Evolutionary conservation across 1,140 invertebrate species (phyloP), one percentile per base, ranked within the genome.

Genomic region (Philaenus spumarius): DNA sequence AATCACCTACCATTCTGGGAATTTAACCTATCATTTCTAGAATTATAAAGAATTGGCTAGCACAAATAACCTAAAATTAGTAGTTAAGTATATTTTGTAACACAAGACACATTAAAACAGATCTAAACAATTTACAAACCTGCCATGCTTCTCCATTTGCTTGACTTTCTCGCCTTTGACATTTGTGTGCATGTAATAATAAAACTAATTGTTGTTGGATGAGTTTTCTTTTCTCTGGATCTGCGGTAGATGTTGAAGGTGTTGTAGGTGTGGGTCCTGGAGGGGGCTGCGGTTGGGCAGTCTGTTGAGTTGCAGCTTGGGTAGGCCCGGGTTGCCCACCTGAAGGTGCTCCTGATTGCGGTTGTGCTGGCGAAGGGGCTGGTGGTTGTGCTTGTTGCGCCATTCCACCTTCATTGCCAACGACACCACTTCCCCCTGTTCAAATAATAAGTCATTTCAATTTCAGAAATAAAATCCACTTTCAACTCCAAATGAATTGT

Each of bases 141-240:
- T 42, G 40, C 40, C 40, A n/a, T 17, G 80, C 77, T 68, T 89
- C 86, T 20, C 86, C 86, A 66, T 90, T 91, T 5, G 83, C 78
- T 72, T 86, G 83, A 63, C 77, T 85, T 74, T 98, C 95, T 37
- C 95, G 76, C 43, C 92, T 80, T 74, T 98, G 95, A 77, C 97
- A 99, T 71, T 98, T 98, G 75, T 99, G 96, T 24, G 97, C 97
- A 75, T 99, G 97, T 17, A 99, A 78, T 26, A 99, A 76, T 12
- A 99, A 73, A 37, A 99, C 95, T 20, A 99, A 75, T 69, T 99
- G 97, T 72, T 99, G 96, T 69, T 98, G 96, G 58, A 99, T 98
- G n/a, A 99, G 80, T 74, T 97, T 98, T 46, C 95, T 79, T 69
- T 98, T 98, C 71, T 98, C 96, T 40, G 95, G 94, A 75, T 98